Conservation (phyloP, 2,113 vertebrate species). For the Cercocebus atys region DNA sequence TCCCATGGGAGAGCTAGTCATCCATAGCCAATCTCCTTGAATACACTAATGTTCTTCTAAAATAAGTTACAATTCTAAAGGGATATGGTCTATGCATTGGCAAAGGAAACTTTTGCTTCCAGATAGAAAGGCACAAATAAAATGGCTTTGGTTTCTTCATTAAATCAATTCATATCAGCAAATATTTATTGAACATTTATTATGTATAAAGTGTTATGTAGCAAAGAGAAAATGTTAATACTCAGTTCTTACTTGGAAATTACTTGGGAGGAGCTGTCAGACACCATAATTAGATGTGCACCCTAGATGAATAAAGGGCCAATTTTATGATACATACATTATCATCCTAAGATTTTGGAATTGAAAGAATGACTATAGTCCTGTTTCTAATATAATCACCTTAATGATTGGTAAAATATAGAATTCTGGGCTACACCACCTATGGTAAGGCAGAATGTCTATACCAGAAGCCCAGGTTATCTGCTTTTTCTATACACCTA, state of each 20-base stretch:
- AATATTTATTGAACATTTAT: background rate
- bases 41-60: slow-evolving; percentile 50
- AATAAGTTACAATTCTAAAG: slow-evolving; percentile 55
- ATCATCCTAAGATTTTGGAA: background rate
- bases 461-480: background rate
- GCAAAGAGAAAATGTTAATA: slow-evolving; percentile 15
- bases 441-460: background rate
- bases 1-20: slow-evolving; percentile 33
- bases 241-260: background rate
- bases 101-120: slow-evolving; percentile 12
- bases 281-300: background rate
- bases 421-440: background rate
- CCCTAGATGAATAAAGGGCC: background rate
- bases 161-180: background rate
- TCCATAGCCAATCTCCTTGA: slow-evolving; percentile 55
- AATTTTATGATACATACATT: background rate
- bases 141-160: background rate
- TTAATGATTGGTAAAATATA: background rate
- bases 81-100: background rate
- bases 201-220: background rate
- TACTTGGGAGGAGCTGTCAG: background rate
- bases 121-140: background rate
- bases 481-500: background rate
- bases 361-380: background rate
- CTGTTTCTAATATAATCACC: background rate